Conservation (phyloP, 2,797 vertebrate species). For the Poeciliopsis presidionis region DNA sequence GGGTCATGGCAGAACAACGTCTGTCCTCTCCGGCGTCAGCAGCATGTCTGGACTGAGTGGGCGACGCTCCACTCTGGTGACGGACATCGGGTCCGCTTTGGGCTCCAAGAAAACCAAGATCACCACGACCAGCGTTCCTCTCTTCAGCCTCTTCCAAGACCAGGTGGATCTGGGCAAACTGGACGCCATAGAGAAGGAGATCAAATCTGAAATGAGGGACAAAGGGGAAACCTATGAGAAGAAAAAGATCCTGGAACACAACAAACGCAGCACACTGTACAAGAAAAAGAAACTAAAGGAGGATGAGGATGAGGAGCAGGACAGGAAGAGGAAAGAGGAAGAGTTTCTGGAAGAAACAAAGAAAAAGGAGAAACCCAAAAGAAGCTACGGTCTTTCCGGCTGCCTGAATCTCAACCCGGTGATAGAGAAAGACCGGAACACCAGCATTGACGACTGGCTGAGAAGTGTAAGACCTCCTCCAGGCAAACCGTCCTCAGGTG, state of each 20-base stretch:
- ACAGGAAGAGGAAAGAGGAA: constrained; percentile 70
- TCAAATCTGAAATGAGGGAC: constrained; percentile 87
- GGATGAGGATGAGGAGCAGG: constrained; percentile 75
- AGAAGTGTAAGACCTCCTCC: constrained; percentile 83
- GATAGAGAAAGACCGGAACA: constrained; percentile 71
- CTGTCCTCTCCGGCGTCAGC: constrained; percentile 70
- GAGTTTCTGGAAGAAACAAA: constrained; percentile 61
- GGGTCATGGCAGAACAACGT: constrained; percentile 48
- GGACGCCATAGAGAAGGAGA: constrained; percentile 87
- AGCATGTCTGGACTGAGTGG: constrained; percentile 76
- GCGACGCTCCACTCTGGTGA: constrained; percentile 45
- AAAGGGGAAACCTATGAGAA: constrained; percentile 89
- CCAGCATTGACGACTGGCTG: constrained; percentile 88
- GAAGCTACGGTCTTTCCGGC: constrained; percentile 69
- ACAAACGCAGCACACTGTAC: constrained; percentile 92
- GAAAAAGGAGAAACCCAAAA: constrained; percentile 70
- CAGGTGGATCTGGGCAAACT: constrained; percentile 89
- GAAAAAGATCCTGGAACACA: constrained; percentile 92
- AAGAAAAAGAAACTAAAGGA: constrained; percentile 92
- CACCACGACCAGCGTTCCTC: constrained; percentile 88
- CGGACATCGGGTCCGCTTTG: constrained; percentile 47
- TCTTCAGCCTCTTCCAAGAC: constrained; percentile 94
- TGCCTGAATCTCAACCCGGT: constrained; percentile 70
- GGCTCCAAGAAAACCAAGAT: constrained; percentile 75
- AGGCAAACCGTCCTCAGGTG: constrained; percentile 61